These are phyloP conservation scores for Drosophila testacea DNA, from an alignment of 2,888 invertebrate genomes.

Conservation along the genomic window DNA sequence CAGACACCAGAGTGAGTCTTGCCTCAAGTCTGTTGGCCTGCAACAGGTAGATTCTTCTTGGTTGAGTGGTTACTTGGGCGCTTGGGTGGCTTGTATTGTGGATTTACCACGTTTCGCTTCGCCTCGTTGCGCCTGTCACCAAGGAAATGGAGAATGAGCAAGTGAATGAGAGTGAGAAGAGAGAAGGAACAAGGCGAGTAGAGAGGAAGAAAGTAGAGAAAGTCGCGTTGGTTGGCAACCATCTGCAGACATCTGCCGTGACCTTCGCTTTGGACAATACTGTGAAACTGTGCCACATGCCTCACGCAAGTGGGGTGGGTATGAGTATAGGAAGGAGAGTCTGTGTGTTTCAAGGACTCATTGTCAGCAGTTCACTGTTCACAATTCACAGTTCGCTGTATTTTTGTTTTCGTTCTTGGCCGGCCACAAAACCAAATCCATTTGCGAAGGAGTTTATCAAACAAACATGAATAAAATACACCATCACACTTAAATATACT, in stretches of 20 bases:
- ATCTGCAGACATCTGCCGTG: slow-evolving; percentile 44
- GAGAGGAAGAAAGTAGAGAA: background rate
- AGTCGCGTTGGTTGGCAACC: slow-evolving; percentile 43
- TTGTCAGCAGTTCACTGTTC: slow-evolving; percentile 10
- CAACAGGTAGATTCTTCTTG: slow-evolving; percentile 44
- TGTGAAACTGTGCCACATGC: slow-evolving; percentile 59
- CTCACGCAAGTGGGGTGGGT: background rate
- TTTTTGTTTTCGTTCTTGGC: background rate
- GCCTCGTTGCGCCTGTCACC: slow-evolving; percentile 41
- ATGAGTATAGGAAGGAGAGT: background rate
- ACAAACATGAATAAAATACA: slow-evolving; percentile 34
- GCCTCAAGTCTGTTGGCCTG: slow-evolving; percentile 19
- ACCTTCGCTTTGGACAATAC: slow-evolving; percentile 55
- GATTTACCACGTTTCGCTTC: slow-evolving; percentile 47
- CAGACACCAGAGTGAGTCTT: background rate
- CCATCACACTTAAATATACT: no score
- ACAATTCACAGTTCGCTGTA: background rate
- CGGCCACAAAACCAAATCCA: slow-evolving; percentile 4
- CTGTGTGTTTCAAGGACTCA: background rate
- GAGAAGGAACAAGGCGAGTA: background rate
- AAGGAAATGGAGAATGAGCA: background rate
- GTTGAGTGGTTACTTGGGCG: background rate
- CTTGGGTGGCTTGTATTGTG: slow-evolving; percentile 36
- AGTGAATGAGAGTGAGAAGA: no score
- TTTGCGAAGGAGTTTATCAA: slow-evolving; percentile 33